These are phyloP conservation scores for Myotis yumanensis DNA, from an alignment of 2,113 vertebrate genomes.

Conservation along the genomic window DNA sequence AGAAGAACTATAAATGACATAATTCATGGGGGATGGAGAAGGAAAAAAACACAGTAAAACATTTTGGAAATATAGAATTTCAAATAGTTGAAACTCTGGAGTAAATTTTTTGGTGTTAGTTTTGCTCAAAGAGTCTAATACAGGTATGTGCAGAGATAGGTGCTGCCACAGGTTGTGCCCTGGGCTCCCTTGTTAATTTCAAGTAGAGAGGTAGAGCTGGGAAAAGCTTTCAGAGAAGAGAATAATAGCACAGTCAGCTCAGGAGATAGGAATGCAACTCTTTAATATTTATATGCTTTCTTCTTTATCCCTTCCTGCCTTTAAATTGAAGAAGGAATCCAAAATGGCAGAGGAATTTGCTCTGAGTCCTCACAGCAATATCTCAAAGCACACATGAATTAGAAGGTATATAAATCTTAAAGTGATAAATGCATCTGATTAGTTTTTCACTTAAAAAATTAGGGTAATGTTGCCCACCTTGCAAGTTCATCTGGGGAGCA, in stretches of 20 bases:
- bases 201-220: not conserved
- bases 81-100: not conserved
- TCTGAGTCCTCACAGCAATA: not conserved
- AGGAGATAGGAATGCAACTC: not conserved
- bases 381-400: not conserved
- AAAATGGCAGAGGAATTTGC: not conserved
- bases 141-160: not conserved
- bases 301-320: not conserved
- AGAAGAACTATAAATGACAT: not conserved
- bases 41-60: not conserved
- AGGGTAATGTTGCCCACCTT: not conserved
- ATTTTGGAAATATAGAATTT: not conserved
- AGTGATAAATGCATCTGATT: not conserved
- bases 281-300: not conserved
- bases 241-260: not conserved
- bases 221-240: not conserved
- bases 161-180: not conserved
- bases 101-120: not conserved
- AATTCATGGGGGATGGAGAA: not conserved
- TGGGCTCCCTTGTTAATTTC: not conserved
- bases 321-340: not conserved
- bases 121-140: not conserved
- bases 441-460: constrained; percentile 18
- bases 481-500: not conserved
- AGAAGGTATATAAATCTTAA: not conserved